Base-by-base conservation (phyloP, 2,797 vertebrate genomes). In the Takifugu ocellatus region DNA sequence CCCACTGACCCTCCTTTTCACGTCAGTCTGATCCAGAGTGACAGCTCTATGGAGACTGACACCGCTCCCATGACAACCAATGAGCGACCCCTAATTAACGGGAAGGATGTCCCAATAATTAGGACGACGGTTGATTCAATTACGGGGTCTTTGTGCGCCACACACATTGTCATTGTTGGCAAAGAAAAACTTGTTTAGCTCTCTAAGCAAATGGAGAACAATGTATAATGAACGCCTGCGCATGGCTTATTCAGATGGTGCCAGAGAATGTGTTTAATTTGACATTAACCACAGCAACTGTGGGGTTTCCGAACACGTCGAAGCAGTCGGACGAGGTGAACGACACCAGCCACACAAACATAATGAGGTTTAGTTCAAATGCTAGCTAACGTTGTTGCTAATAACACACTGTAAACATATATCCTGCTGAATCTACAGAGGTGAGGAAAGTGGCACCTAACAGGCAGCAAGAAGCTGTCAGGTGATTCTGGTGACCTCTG, bases 81-180 rank as follows among this genome's bases (percentile, higher is more conserved):
- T 10, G 52, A 77, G 75, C 52, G 3, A 45, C 53, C 44, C 65
- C 75, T 82, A 84, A 88, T 86, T 82, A 74, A 81, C 56, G 59
- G 43, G 63, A 80, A 68, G 62, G 75, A 79, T 72, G 84, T 80
- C 74, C 81, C 77, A 78, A 61, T 87, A 82, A 84, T 77, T 63
- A 78, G 39, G 62, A 74, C 46, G 69, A 73, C 72, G 45, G 85
- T 88, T 89, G 79, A 87, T 81, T 80, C 68, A 74, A 82, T 87
- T 86, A 84, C 1, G 15, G 39, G 46, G 53, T 52, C 59, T 72
- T 77, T 78, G 79, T 87, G 68, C 68, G 45, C 24, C 0, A 25
- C 61, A 54, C 68, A 59, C 54, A 11, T 57, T 61, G 71, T 45
- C 57, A 63, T 75, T 67, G 59, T 46, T 46, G 25, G 15, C 17